Evolutionary conservation across 1,140 invertebrate genomes (phyloP).

Genomic region (Leptonema lineaticorne): DNA sequence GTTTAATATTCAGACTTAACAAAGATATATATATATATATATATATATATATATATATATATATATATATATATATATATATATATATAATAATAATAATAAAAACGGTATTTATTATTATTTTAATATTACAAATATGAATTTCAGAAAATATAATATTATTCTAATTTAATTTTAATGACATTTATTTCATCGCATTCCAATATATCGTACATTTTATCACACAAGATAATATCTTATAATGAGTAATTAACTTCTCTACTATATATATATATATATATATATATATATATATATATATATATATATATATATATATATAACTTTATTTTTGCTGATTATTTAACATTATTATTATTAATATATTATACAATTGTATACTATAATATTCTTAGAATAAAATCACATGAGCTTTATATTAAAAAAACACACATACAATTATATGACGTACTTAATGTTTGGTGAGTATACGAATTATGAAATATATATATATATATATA

Average conservation of each 20-base stretch:
- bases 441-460: neutral
- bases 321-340: neutral
- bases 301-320: neutral
- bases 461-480: neutral
- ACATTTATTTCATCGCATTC: too few species aligned
- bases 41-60: neutral
- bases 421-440: neutral
- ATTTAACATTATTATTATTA: too few species aligned
- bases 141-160: too few species aligned
- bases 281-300: neutral
- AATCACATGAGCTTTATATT: neutral
- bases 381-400: neutral
- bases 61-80: neutral
- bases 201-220: too few species aligned
- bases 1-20: constrained; percentile 2
- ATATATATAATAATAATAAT: neutral
- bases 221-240: too few species aligned
- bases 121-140: too few species aligned
- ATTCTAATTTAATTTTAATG: too few species aligned
- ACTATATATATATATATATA: neutral
- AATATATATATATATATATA: neutral
- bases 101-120: too few species aligned
- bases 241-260: too few species aligned
- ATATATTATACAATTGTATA: neutral
- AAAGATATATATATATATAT: constrained; percentile 2